phyloP scores from a whole-genome alignment of 2,113 vertebrate genomes.

The Labeo catla region DNA sequence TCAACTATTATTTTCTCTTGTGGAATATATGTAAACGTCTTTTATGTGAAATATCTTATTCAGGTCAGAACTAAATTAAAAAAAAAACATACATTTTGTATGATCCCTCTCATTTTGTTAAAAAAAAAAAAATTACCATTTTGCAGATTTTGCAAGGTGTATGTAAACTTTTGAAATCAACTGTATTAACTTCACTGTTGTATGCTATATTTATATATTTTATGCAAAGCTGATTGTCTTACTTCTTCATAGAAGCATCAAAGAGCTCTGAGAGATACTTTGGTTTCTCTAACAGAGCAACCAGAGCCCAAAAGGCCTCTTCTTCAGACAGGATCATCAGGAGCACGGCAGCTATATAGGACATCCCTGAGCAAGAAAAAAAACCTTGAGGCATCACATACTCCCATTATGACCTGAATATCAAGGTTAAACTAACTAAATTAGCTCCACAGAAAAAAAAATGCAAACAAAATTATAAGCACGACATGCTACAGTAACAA shows the following conservation, averaged over 20 bases:
- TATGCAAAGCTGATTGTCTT: slow-evolving; percentile 46
- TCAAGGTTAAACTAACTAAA: neutral
- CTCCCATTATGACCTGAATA: neutral
- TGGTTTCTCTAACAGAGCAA: slow-evolving; percentile 70
- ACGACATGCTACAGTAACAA: neutral
- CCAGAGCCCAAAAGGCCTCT: slow-evolving; percentile 78
- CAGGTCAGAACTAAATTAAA: no score
- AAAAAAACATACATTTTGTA: no score
- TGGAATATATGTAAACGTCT: no score
- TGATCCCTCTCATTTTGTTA: no score
- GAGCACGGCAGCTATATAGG: slow-evolving; percentile 77
- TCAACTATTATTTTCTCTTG: no score
- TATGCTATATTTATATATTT: neutral
- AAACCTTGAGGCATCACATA: slow-evolving; percentile 34
- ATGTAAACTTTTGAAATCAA: no score
- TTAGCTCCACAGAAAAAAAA: neutral
- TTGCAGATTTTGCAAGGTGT: no score
- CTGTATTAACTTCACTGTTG: neutral
- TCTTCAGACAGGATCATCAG: slow-evolving; percentile 78
- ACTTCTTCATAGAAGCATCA: slow-evolving; percentile 72
- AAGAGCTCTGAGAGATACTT: slow-evolving; percentile 73
- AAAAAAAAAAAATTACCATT: no score
- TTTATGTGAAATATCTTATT: no score
- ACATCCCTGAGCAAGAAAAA: slow-evolving; percentile 70
- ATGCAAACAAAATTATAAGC: neutral